phyloP scores from a whole-genome alignment of 1,140 invertebrate genomes.

The Trigoniulus corallinus region DNA sequence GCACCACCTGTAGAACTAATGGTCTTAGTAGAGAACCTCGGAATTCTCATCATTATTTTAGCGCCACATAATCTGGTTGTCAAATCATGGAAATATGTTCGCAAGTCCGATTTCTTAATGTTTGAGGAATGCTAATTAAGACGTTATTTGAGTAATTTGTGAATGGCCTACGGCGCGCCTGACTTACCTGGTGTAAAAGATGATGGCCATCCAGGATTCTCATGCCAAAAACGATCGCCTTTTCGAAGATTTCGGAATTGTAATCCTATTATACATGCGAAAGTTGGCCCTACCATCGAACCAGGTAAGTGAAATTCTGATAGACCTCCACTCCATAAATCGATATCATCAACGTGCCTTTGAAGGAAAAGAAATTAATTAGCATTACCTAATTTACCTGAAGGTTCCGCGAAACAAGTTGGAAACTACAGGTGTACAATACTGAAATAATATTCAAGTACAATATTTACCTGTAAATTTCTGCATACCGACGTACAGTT shows the following conservation, averaged over 20 bases:
- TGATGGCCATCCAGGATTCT: constrained; percentile 76
- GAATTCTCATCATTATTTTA: too few relatives aligned
- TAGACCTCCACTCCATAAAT: constrained; percentile 84
- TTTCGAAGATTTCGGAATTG: constrained; percentile 80
- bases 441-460: too few relatives aligned
- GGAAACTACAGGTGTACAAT: too few relatives aligned
- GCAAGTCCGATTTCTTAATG: too few relatives aligned
- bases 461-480: constrained; percentile 61
- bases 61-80: too few relatives aligned
- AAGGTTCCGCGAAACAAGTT: neutral
- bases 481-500: constrained; percentile 55
- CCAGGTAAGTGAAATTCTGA: constrained; percentile 69
- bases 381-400: neutral
- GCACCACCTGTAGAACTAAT: too few relatives aligned
- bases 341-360: constrained; percentile 68
- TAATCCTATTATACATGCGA: constrained; percentile 88
- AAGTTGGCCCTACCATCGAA: constrained; percentile 83
- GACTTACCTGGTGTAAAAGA: constrained; percentile 57
- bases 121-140: neutral
- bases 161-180: neutral
- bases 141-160: neutral
- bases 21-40: too few relatives aligned
- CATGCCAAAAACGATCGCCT: constrained; percentile 94
- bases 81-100: too few relatives aligned
- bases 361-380: constrained; percentile 11